These are phyloP conservation scores for Beroe ovata DNA, from an alignment of 37 sponge, comb jelly and placozoan genomes.

Conservation along the genomic window DNA sequence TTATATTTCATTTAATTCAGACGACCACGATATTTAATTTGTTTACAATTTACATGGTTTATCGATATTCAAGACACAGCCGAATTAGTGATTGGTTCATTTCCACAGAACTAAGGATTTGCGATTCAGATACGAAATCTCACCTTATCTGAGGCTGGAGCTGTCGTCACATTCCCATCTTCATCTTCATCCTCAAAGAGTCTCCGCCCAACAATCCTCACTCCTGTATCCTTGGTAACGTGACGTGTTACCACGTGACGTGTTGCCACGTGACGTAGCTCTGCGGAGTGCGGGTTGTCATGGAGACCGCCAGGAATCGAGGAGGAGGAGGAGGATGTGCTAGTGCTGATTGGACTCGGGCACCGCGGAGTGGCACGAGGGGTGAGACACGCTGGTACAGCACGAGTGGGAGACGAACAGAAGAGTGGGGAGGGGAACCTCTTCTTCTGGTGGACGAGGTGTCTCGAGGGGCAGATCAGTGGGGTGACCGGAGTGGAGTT, in stretches of 20 bases:
- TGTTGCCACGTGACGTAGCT: background rate
- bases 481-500: background rate
- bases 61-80: too few relatives aligned
- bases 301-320: background rate
- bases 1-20: too few relatives aligned
- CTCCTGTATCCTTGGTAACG: background rate
- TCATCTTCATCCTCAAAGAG: conserved; percentile 1
- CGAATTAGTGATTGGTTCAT: too few relatives aligned
- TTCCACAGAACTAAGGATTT: too few relatives aligned
- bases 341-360: conserved; percentile 9
- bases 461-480: background rate
- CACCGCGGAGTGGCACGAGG: conserved; percentile 10
- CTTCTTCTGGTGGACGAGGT: background rate
- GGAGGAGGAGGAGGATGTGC: background rate
- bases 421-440: conserved; percentile 32
- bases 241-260: background rate
- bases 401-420: conserved; percentile 32
- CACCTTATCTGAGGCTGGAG: background rate
- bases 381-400: background rate
- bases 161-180: background rate
- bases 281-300: background rate
- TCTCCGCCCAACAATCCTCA: conserved; percentile 36
- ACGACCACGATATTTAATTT: too few relatives aligned
- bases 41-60: too few relatives aligned
- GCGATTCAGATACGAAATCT: too few relatives aligned